These are phyloP conservation scores for Autographa pulchrina DNA, from an alignment of 2,888 invertebrate species.

Conservation along the genomic window DNA sequence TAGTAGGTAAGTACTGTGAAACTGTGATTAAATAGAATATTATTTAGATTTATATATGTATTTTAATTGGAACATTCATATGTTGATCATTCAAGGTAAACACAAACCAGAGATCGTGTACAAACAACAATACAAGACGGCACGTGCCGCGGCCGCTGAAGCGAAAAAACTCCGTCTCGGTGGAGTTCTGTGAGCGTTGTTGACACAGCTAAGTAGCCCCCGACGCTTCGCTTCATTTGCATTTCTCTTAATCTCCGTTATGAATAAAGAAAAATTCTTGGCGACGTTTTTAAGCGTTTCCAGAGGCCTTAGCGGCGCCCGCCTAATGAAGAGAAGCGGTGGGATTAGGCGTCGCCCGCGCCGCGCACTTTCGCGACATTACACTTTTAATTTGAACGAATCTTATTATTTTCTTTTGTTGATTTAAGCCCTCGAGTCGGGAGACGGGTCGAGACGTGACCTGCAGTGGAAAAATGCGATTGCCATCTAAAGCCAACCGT, in stretches of 20 bases:
- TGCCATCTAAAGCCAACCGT: conserved; percentile 92
- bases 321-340: conserved; percentile 85
- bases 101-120: conserved; percentile 26
- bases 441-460: conserved; percentile 91
- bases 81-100: neutral
- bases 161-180: conserved; percentile 70
- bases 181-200: conserved; percentile 77
- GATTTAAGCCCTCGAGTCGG: conserved; percentile 91
- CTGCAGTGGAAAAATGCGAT: conserved; percentile 92
- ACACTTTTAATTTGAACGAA: conserved; percentile 93
- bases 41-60: neutral
- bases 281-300: conserved; percentile 84
- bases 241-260: conserved; percentile 88
- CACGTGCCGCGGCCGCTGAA: conserved; percentile 59
- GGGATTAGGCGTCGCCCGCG: conserved; percentile 78
- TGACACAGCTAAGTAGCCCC: conserved; percentile 88
- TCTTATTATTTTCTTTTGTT: conserved; percentile 92
- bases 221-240: conserved; percentile 88
- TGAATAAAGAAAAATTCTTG: conserved; percentile 89
- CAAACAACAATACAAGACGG: conserved; percentile 37
- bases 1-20: neutral
- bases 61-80: neutral
- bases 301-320: conserved; percentile 72
- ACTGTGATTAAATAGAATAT: neutral
- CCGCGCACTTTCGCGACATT: conserved; percentile 88